Conservation (phyloP, 2,888 invertebrate species). For the Bhutanitis thaidina region DNA sequence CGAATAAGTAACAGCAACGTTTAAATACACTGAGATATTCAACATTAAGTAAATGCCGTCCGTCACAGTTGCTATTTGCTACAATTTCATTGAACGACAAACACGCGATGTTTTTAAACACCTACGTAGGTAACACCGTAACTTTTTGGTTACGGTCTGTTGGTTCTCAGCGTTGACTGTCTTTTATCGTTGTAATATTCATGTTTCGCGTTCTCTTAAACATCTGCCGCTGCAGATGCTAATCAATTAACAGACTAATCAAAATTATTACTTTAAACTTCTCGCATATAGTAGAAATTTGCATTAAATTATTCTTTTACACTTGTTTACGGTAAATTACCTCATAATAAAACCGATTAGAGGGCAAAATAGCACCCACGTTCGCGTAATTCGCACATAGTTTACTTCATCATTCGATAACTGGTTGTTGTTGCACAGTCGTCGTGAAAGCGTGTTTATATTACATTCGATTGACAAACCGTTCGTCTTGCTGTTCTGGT, state of each 20-base stretch:
- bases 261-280: background rate
- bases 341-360: background rate
- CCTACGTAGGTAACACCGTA: no score
- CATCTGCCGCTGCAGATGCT: background rate
- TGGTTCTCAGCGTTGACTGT: constrained; percentile 22
- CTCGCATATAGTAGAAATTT: background rate
- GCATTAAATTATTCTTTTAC: background rate
- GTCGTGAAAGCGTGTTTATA: constrained; percentile 41
- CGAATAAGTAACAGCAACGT: no score
- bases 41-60: no score
- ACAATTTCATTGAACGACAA: background rate
- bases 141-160: constrained; percentile 25
- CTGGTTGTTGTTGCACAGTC: background rate
- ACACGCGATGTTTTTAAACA: constrained; percentile 11
- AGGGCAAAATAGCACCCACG: background rate
- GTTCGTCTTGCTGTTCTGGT: constrained; percentile 39
- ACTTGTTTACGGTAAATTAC: background rate
- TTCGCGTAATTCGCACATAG: constrained; percentile 8
- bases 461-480: constrained; percentile 36
- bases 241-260: background rate
- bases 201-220: constrained; percentile 9
- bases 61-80: background rate
- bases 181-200: constrained; percentile 11
- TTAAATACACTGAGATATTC: no score
- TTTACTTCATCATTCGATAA: constrained; percentile 19